Evolutionary conservation across 2,113 vertebrate species (phyloP), one percentile per base, ranked within the genome.

Genomic region (Urocynchramus pylzowi): DNA sequence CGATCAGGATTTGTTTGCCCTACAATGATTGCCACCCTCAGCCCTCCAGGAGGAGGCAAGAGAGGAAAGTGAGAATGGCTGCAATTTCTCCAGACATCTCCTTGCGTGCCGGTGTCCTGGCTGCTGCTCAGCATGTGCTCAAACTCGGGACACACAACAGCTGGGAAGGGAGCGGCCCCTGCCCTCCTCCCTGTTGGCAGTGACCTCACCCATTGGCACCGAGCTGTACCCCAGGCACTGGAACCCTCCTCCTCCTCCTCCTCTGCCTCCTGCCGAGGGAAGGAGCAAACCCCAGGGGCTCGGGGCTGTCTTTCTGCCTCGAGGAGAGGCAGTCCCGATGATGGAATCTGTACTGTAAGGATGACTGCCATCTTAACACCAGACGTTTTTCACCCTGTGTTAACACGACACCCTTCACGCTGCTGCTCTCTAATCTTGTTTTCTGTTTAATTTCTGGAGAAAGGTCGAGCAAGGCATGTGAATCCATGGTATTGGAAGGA

Each of bases 191-290:
- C 90, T 49, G 60, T 19, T 81, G 87, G 84, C 23, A 14, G 18
- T 84, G 75, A 94, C 53, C 78, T 97, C 95, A 91, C 47, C 65
- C 59, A 82, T 84, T 93, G 90, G 96, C 94, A 96, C 54, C 0
- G 1, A 52, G 52, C 63, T 67, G 59, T 56, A 31, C 53, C 54
- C 4, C 44, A 57, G 77, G 93, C 64, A 85, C 65, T 33, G 69
- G 37, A 22, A 67, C 45, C 44, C 44, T 79, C 41, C 31, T 65
- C 22, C 39, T 67, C 26, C 33, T 78, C 78, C 33, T 81, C 53
- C 42, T 50, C 47, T 2, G 16, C 71, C 60, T 96, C 44, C 61
- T 16, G 9, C 65, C 84, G 23, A 47, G 73, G 41, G 33, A 81
- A 83, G 41, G 27, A 83, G 64, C 14, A 47, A 68, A 28, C 23